Evolutionary conservation across 2,113 vertebrate species (phyloP).

Genomic region (Sardina pilchardus): DNA sequence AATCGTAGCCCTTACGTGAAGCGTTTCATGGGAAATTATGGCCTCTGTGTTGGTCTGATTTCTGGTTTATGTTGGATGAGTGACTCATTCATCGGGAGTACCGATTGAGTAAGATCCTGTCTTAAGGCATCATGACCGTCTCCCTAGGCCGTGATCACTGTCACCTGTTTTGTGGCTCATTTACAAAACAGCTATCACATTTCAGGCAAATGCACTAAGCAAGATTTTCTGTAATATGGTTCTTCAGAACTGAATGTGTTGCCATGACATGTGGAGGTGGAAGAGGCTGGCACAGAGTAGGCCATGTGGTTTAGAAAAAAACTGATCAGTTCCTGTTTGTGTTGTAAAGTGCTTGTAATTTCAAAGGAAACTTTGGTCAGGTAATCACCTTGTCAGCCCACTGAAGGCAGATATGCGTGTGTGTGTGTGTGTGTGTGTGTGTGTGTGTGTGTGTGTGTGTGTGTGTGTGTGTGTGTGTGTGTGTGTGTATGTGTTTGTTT

Average conservation of each 20-base stretch:
- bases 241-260: background rate
- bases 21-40: background rate
- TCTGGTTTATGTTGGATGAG: background rate
- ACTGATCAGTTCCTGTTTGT: background rate
- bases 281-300: background rate
- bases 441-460: background rate
- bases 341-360: background rate
- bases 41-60: background rate
- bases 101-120: background rate
- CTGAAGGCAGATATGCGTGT: background rate
- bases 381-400: background rate
- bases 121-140: background rate
- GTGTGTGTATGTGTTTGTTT: no score
- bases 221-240: background rate
- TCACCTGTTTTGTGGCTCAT: background rate
- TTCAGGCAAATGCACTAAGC: background rate
- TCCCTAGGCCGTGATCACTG: background rate
- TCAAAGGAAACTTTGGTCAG: background rate
- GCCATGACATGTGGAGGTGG: background rate
- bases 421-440: background rate
- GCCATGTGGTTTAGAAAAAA: background rate
- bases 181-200: background rate
- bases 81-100: background rate
- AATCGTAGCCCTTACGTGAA: background rate
- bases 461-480: no score